Conservation (phyloP, 2,888 invertebrate species). For the Euplagia quadripunctaria region DNA sequence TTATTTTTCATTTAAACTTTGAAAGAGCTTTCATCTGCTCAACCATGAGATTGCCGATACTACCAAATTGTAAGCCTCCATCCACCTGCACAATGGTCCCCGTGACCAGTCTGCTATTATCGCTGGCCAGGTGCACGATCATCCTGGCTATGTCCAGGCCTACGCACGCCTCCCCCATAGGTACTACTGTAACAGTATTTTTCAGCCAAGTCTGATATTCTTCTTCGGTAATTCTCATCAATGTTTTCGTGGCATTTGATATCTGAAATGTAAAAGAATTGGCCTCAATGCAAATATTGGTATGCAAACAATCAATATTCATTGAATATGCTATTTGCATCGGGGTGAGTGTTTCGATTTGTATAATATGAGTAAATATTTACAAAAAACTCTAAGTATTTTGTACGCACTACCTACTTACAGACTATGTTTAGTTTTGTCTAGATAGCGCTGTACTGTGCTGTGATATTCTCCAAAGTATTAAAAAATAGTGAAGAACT, state of each 20-base stretch:
- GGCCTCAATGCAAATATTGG: background rate
- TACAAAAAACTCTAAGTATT: too few relatives aligned
- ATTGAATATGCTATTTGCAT: too few relatives aligned
- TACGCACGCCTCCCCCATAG: slow-evolving; percentile 51
- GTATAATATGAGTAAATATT: too few relatives aligned
- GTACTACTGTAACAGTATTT: slow-evolving; percentile 28
- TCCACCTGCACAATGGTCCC: slow-evolving; percentile 83
- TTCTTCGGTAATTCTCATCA: slow-evolving; percentile 44
- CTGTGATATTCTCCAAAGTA: too few relatives aligned
- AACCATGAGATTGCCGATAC: background rate
- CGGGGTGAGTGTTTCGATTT: too few relatives aligned
- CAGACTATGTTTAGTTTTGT: too few relatives aligned
- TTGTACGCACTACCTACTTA: too few relatives aligned
- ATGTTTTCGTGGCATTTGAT: slow-evolving; percentile 45
- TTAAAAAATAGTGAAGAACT: too few relatives aligned
- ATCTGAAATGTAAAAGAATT: slow-evolving; percentile 27
- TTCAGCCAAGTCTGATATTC: slow-evolving; percentile 50
- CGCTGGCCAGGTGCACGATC: slow-evolving; percentile 94
- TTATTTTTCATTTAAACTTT: background rate
- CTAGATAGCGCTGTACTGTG: too few relatives aligned
- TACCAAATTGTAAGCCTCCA: slow-evolving; percentile 45
- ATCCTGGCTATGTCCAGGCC: slow-evolving; percentile 92
- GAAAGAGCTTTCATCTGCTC: slow-evolving; percentile 28
- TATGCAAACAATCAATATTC: background rate
- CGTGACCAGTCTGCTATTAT: slow-evolving; percentile 93